These are phyloP conservation scores for Heteromurus nitidus DNA, from an alignment of 2,888 invertebrate genomes.

Conservation along the genomic window DNA sequence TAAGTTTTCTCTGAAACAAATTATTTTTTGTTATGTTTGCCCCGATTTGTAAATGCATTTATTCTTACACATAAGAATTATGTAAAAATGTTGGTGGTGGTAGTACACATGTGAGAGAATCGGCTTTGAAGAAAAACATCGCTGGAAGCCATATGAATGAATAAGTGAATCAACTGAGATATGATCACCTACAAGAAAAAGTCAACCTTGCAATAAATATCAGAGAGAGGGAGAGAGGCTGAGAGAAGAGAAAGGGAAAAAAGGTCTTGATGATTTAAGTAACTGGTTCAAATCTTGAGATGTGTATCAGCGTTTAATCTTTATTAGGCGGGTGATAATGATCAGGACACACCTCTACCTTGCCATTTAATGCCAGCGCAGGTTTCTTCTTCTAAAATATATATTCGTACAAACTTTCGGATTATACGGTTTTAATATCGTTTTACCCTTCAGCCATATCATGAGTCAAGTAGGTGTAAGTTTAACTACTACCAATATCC, in stretches of 20 bases:
- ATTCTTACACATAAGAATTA: too few species aligned
- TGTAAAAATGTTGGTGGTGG: slow-evolving; percentile 15
- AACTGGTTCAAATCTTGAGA: slow-evolving; percentile 49
- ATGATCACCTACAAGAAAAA: slow-evolving; percentile 35
- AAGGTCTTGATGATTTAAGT: slow-evolving; percentile 43
- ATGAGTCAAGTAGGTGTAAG: slow-evolving; percentile 48
- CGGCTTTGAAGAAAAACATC: neutral
- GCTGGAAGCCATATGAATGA: slow-evolving; percentile 52
- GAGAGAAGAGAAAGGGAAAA: slow-evolving; percentile 12
- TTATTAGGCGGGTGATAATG: slow-evolving; percentile 59
- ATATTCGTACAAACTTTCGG: slow-evolving; percentile 7
- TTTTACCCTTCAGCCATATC: slow-evolving; percentile 34
- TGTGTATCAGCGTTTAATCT: slow-evolving; percentile 54
- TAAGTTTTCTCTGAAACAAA: too few species aligned
- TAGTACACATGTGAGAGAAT: neutral
- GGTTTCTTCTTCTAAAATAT: slow-evolving; percentile 3
- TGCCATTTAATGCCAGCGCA: slow-evolving; percentile 7
- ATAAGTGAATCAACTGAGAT: slow-evolving; percentile 39
- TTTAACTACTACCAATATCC: slow-evolving; percentile 35
- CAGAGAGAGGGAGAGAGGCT: neutral
- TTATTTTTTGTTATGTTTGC: too few species aligned
- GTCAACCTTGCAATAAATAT: slow-evolving; percentile 31
- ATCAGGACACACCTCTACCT: slow-evolving; percentile 57
- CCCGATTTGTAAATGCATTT: too few species aligned
- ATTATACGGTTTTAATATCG: slow-evolving; percentile 12